A percentile compares a stretch with the other conserved stretches of the same genome.
Evolutionary conservation across 2,113 vertebrate genomes (phyloP).

Genomic region (Plestiodon gilberti): DNA sequence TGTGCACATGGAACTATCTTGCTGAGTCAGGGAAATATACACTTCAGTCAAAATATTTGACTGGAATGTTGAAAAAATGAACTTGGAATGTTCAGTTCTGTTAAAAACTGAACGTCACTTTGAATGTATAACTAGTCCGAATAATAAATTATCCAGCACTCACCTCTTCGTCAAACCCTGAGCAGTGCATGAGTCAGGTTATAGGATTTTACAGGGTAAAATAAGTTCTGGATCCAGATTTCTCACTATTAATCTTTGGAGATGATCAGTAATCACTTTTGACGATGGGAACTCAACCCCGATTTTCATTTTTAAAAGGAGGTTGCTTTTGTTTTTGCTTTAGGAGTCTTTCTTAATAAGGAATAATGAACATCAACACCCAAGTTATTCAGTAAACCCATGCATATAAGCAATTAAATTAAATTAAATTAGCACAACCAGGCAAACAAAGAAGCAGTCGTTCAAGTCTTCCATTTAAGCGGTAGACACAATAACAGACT

Average conservation of each 20-base stretch:
- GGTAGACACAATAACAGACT: constrained; percentile 64
- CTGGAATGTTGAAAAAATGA: no score
- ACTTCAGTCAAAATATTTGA: neutral
- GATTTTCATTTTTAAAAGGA: constrained; percentile 37
- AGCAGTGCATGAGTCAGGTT: neutral
- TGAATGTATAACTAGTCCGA: neutral
- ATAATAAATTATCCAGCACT: neutral
- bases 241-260: constrained; percentile 35
- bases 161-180: neutral
- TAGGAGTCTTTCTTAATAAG: constrained; percentile 73
- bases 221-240: fast-evolving
- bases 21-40: neutral
- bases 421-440: constrained; percentile 78
- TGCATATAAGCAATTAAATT: constrained; percentile 72
- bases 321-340: constrained; percentile 67
- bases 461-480: constrained; percentile 66
- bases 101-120: neutral
- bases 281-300: constrained; percentile 21
- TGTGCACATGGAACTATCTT: neutral
- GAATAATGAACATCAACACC: constrained; percentile 76
- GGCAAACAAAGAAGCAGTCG: constrained; percentile 75
- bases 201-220: neutral
- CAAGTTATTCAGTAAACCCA: constrained; percentile 77
- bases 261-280: fast-evolving
- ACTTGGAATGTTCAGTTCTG: neutral